These are phyloP conservation scores for Amblyjoppa proteus DNA, from an alignment of 2,888 invertebrate genomes.

Conservation along the genomic window DNA sequence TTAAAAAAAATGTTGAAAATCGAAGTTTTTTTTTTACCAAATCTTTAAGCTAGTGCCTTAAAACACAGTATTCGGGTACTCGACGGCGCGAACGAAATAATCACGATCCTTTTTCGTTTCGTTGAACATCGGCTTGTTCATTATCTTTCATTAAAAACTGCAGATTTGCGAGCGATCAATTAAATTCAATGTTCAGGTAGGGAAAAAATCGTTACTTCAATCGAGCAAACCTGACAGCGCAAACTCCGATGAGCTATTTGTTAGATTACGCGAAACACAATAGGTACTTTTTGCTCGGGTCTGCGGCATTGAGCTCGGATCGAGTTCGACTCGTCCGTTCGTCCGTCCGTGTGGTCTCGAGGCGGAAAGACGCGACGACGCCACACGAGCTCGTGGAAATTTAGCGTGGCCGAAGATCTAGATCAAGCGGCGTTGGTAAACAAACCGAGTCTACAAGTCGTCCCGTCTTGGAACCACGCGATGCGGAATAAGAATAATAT, in stretches of 20 bases:
- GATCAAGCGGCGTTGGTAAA: neutral
- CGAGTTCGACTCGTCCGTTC: neutral
- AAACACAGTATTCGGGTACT: neutral
- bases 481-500: neutral
- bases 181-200: too few relatives aligned
- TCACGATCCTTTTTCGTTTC: neutral
- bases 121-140: neutral
- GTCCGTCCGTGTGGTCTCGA: neutral
- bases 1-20: too few relatives aligned
- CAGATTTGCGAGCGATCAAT: too few relatives aligned
- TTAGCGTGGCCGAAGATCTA: neutral
- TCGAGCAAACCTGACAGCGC: neutral
- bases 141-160: neutral
- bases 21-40: too few relatives aligned
- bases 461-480: too few relatives aligned
- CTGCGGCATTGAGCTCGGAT: neutral
- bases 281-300: neutral
- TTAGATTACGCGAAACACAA: neutral
- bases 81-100: neutral
- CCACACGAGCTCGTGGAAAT: neutral
- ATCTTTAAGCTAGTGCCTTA: too few relatives aligned
- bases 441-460: neutral
- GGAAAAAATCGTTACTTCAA: neutral
- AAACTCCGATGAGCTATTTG: neutral
- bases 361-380: neutral